Base-by-base conservation (phyloP, 2,113 vertebrate genomes). In the Carlito syrichta region DNA sequence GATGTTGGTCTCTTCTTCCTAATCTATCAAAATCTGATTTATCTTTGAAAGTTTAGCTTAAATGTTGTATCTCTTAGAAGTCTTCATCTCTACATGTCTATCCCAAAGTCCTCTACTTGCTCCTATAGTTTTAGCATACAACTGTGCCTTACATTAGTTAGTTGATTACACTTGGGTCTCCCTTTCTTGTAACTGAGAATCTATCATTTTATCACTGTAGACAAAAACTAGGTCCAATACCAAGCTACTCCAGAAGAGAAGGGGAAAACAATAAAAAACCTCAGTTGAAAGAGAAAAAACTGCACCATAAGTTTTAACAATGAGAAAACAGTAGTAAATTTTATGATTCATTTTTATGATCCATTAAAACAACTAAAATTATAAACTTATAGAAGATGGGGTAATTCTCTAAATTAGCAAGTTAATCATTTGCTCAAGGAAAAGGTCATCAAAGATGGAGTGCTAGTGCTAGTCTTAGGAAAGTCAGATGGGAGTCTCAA, bases 1-100 rank as follows among this genome's bases (percentile, higher is more conserved):
- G 54, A 66, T 79, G 16, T 52, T 94, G 27, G 16, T 5, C 35
- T 78, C 58, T 69, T 86, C 56, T 86, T 93, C 52, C 52, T 93
- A 60, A 88, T 81, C 52, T 94, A 84, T 94, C 62, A 94, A 71
- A 83, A 66, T 78, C 52, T 38, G 71, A 78, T 19, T 91, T 87
- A 74, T 40, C 40, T 48, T 78, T 84, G 11, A 68, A 85, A 86
- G 66, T 85, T 92, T 40, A 66, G 63, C 40, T 77, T 32, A 87
- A 78, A 78, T 69, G 43, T 30, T n/a, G n/a, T n/a, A n/a, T 50
- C 32, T 89, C 32, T 79, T 74, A 74, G 27, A 74, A 48, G 25
- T 58, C 68, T 48, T 89, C 32, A 69, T 86, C 60, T 66, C 58
- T 76, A 23, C 45, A 52, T 92, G 89, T 56, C 27, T 7, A 54